These are phyloP conservation scores for Delphinapterus leucas DNA, from an alignment of 2,113 vertebrate species.

Conservation along the genomic window DNA sequence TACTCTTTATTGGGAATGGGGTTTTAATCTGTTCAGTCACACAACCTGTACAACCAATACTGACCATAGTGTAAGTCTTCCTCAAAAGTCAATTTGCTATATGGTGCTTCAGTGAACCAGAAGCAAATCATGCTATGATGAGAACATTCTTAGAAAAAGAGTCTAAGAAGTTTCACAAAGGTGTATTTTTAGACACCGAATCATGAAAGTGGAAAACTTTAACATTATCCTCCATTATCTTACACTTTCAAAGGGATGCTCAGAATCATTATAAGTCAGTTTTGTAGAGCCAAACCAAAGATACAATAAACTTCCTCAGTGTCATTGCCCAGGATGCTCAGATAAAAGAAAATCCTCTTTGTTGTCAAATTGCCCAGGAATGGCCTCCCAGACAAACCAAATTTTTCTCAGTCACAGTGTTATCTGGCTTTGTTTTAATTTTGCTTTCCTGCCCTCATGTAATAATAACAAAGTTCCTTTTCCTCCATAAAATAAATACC, in stretches of 20 bases:
- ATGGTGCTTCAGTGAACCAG: not conserved
- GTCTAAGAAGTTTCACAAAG: not conserved
- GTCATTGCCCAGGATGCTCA: not conserved
- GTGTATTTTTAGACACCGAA: not conserved
- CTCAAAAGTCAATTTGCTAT: not conserved
- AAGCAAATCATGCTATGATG: not conserved
- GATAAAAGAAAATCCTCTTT: not conserved
- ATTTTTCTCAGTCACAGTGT: not conserved
- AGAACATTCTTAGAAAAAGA: slow-evolving; percentile 1
- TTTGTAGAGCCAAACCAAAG: not conserved
- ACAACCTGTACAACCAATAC: not conserved
- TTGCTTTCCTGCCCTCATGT: not conserved
- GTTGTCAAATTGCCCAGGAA: slow-evolving; percentile 1
- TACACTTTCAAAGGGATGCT: not conserved
- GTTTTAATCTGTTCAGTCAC: not conserved
- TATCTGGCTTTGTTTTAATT: not conserved
- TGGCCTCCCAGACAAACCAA: slow-evolving; percentile 13
- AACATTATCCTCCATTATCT: not conserved
- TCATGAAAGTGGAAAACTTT: not conserved
- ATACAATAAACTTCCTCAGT: not conserved
- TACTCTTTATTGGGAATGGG: not conserved
- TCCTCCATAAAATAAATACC: not conserved
- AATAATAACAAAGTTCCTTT: slow-evolving; percentile 29
- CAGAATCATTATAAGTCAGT: not conserved
- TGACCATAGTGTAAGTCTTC: not conserved